Conservation (phyloP, 2,888 invertebrate species). For the Pterostichus niger region DNA sequence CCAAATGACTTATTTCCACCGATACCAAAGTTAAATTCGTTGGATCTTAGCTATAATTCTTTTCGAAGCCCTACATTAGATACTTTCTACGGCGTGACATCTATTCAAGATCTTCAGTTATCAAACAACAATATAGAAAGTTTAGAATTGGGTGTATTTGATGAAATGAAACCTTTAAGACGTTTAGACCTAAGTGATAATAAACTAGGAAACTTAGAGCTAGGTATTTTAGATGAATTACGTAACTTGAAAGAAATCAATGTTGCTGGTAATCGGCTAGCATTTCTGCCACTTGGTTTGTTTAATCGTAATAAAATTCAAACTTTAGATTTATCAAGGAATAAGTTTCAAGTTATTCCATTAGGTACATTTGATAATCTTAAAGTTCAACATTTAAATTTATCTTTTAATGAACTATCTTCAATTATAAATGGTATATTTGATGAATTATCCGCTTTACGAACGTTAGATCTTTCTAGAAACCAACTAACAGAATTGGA, state of each 20-base stretch:
- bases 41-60: constrained; percentile 1
- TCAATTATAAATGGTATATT: constrained; percentile 20
- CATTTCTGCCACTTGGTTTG: constrained; percentile 17
- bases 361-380: constrained; percentile 25
- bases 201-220: constrained; percentile 1
- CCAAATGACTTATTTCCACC: constrained; percentile 28
- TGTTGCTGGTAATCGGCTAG: constrained; percentile 10
- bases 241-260: background rate
- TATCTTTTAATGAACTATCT: background rate
- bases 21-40: background rate
- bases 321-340: background rate
- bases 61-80: constrained; percentile 15
- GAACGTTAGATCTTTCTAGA: constrained; percentile 22
- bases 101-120: background rate
- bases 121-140: background rate
- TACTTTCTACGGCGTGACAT: constrained; percentile 10
- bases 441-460: constrained; percentile 3
- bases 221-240: constrained; percentile 24
- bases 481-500: constrained; percentile 10
- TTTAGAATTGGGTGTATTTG: constrained; percentile 15
- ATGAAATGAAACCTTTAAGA: constrained; percentile 24
- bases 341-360: constrained; percentile 13
- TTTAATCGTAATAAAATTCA: constrained; percentile 14
- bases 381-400: constrained; percentile 3
- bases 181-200: background rate